Percentiles rank a stretch among this genome's conserved stretches.
These are phyloP conservation scores for Tupaia chinensis DNA, from an alignment of 2,113 vertebrate species.

Conservation along the genomic window DNA sequence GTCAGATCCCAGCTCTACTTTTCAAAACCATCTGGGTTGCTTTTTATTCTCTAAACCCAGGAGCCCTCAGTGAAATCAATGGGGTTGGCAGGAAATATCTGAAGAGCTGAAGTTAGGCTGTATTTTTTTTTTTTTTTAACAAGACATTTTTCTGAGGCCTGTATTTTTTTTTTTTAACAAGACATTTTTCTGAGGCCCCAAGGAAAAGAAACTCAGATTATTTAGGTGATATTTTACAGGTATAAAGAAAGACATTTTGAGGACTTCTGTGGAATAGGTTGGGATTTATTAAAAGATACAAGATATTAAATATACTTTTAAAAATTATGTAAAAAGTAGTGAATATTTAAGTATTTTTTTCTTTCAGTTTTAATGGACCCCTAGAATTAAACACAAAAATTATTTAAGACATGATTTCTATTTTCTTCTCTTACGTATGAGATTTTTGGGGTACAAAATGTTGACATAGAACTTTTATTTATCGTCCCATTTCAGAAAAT, in stretches of 20 bases:
- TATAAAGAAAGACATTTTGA: slow-evolving; percentile 28
- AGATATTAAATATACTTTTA: not conserved
- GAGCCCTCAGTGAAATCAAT: slow-evolving; percentile 61
- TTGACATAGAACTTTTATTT: not conserved
- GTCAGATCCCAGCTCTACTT: slow-evolving; percentile 71
- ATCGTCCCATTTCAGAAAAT: slow-evolving; percentile 50
- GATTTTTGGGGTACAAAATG: not conserved
- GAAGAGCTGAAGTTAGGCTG: slow-evolving; percentile 44
- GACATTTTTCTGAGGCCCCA: slow-evolving; percentile 28
- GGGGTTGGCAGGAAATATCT: slow-evolving; percentile 54
- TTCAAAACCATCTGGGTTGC: slow-evolving; percentile 69
- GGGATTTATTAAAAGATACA: not conserved
- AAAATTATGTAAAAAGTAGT: not conserved
- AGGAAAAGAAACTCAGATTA: slow-evolving; percentile 33
- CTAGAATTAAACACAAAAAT: not conserved
- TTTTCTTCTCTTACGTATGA: not conserved
- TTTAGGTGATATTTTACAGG: not conserved
- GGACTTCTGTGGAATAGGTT: not conserved
- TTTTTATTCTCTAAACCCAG: slow-evolving; percentile 65
- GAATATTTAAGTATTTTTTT: not conserved
- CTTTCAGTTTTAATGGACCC: slow-evolving; percentile 40
- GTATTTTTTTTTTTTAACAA: slow-evolving; percentile 54
- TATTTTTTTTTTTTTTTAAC: too few relatives aligned
- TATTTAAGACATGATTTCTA: not conserved
- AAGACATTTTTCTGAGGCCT: too few relatives aligned